phyloP scores from a whole-genome alignment of 2,113 vertebrate species.

The Planiliza haematocheilus region DNA sequence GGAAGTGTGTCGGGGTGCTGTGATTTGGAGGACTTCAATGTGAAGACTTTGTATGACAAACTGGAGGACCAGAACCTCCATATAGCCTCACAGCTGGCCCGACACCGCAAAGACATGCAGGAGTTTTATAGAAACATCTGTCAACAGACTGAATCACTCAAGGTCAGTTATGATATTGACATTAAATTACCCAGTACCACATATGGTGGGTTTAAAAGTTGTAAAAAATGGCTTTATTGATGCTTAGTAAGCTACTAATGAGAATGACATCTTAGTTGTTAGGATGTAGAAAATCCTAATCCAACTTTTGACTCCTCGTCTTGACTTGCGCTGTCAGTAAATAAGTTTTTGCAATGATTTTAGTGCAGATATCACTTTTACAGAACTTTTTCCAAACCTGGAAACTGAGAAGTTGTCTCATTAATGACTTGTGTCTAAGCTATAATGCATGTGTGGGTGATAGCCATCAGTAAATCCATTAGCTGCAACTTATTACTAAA shows the following conservation, averaged over 20 bases:
- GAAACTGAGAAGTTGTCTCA: too few species aligned
- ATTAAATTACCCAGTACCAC: too few species aligned
- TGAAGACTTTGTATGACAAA: conserved; percentile 92
- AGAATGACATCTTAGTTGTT: not conserved
- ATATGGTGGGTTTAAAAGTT: too few species aligned
- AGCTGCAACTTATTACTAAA: too few species aligned
- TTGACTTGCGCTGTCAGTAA: not conserved
- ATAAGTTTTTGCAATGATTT: too few species aligned
- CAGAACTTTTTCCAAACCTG: too few species aligned
- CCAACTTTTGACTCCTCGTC: not conserved
- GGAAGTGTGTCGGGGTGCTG: conserved; percentile 37
- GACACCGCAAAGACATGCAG: conserved; percentile 86
- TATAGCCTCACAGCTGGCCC: conserved; percentile 89
- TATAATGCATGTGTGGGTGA: too few species aligned
- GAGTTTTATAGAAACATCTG: conserved; percentile 87
- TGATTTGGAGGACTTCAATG: conserved; percentile 91
- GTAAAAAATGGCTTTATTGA: too few species aligned
- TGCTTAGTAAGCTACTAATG: too few species aligned
- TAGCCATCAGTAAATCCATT: too few species aligned
- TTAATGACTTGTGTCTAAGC: too few species aligned
- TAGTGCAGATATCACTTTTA: not conserved
- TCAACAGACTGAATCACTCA: conserved; percentile 83
- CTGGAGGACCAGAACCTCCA: conserved; percentile 95
- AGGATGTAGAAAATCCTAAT: not conserved
- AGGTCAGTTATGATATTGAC: conserved; percentile 77